These are phyloP conservation scores for Augochlora pura DNA, from an alignment of 1,140 invertebrate genomes.

Conservation along the genomic window DNA sequence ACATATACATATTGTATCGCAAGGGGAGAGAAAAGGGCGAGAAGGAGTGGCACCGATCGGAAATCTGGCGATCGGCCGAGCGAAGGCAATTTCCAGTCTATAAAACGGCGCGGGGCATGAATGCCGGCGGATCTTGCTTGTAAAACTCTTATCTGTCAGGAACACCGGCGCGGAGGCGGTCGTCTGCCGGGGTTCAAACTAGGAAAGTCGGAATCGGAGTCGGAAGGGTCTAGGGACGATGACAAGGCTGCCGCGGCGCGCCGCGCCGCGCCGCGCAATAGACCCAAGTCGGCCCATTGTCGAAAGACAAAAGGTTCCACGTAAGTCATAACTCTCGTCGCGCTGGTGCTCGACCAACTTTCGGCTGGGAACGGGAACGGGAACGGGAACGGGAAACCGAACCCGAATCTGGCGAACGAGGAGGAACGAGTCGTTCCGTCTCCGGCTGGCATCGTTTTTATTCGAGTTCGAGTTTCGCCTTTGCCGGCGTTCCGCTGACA, in stretches of 20 bases:
- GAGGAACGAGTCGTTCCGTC: neutral
- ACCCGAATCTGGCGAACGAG: no score
- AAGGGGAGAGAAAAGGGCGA: no score
- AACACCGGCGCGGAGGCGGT: neutral
- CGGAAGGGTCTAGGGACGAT: constrained; percentile 3
- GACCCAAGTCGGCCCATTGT: constrained; percentile 50
- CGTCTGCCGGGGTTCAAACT: constrained; percentile 16
- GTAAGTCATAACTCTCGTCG: constrained; percentile 46
- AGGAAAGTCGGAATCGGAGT: constrained; percentile 1
- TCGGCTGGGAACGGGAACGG: neutral
- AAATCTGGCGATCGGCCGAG: neutral
- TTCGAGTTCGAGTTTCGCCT: neutral
- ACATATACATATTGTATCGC: no score
- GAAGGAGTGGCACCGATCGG: neutral
- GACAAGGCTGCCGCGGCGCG: neutral
- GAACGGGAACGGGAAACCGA: no score
- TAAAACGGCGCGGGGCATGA: constrained; percentile 4
- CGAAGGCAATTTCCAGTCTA: constrained; percentile 6
- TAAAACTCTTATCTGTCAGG: constrained; percentile 23
- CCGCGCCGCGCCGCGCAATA: neutral
- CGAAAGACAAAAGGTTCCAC: constrained; percentile 47
- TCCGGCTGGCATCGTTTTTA: constrained; percentile 16
- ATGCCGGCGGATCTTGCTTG: neutral
- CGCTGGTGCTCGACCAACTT: constrained; percentile 41
- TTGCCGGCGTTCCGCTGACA: neutral